These are phyloP conservation scores for Phaenicophaeus curvirostris DNA, from an alignment of 2,797 vertebrate species.

Conservation along the genomic window DNA sequence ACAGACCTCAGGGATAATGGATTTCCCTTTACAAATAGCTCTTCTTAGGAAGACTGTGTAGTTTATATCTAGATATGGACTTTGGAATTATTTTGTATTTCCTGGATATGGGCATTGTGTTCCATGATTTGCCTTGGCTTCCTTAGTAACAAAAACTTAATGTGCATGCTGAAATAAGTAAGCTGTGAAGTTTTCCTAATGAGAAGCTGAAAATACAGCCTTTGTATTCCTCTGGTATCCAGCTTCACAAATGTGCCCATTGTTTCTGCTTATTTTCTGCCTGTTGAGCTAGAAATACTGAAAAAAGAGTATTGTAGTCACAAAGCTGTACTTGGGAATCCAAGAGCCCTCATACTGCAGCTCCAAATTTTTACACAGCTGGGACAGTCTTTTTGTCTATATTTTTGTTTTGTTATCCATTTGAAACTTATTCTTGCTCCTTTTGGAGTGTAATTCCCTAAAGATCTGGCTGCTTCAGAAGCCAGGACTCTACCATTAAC, in stretches of 20 bases:
- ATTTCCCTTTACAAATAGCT: neutral
- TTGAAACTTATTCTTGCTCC: neutral
- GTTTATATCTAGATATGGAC: neutral
- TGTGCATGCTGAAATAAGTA: neutral
- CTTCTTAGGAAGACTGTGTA: neutral
- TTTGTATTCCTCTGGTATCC: neutral
- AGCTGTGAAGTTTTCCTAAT: neutral
- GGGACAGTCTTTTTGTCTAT: neutral
- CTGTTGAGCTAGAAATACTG: neutral
- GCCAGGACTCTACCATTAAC: neutral
- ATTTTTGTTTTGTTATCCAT: neutral
- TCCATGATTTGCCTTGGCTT: neutral
- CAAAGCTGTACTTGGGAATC: neutral
- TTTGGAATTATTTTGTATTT: neutral
- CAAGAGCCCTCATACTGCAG: neutral
- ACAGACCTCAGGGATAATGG: neutral
- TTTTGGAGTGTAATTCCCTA: neutral
- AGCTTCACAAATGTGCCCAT: neutral
- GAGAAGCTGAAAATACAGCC: neutral
- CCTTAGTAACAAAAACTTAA: neutral
- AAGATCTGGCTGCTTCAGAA: neutral
- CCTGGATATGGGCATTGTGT: neutral
- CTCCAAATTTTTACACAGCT: neutral
- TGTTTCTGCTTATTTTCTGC: slow-evolving; percentile 13
- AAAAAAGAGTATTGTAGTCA: neutral